phyloP scores from a whole-genome alignment of 2,888 invertebrate species.

The Euclidia mi region DNA sequence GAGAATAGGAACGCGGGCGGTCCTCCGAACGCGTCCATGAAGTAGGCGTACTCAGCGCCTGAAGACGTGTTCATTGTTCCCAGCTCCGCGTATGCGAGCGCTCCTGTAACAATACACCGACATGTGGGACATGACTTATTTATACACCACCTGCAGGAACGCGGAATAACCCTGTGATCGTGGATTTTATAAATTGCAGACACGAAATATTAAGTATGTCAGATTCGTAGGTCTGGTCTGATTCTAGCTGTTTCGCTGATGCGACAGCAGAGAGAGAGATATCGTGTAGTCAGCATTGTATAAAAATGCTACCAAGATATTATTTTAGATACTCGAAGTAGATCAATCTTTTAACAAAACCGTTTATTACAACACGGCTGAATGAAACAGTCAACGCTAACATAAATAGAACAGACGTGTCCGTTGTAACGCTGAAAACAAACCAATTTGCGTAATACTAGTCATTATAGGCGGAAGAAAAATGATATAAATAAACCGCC shows the following conservation, averaged over 20 bases:
- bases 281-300: too few species aligned
- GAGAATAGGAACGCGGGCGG: slow-evolving; percentile 97
- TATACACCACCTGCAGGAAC: too few species aligned
- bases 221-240: too few species aligned
- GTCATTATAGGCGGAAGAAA: background rate
- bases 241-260: too few species aligned
- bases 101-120: slow-evolving; percentile 90
- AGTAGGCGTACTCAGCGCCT: slow-evolving; percentile 98
- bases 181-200: too few species aligned
- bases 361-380: background rate
- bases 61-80: slow-evolving; percentile 99
- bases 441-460: slow-evolving; percentile 8
- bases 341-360: background rate
- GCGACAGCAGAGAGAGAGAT: too few species aligned
- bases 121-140: background rate
- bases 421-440: slow-evolving; percentile 7
- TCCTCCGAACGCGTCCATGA: slow-evolving; percentile 98
- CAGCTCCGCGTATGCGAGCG: slow-evolving; percentile 97
- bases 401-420: slow-evolving; percentile 1
- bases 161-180: too few species aligned
- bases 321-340: too few species aligned
- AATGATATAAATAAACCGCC: background rate
- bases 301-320: too few species aligned
- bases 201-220: too few species aligned
- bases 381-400: slow-evolving; percentile 1